A percentile compares a stretch with the other conserved stretches of the same genome.
Conservation (phyloP, 2,113 vertebrate species). For the Otis tarda region DNA sequence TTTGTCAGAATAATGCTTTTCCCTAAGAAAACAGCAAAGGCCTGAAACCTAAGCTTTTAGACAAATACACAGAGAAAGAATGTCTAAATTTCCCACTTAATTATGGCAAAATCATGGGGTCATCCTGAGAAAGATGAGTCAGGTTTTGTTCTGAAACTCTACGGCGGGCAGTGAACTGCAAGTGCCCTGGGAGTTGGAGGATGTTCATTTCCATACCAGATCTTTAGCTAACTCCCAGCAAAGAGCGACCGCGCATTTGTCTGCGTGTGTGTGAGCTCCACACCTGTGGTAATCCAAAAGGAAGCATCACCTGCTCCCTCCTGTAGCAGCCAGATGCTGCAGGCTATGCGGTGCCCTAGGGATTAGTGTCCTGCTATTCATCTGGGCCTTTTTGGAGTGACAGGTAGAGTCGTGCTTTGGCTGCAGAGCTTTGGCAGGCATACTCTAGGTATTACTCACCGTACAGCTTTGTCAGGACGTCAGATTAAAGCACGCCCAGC, state of each 20-base stretch:
- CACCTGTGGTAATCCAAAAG: constrained; percentile 17
- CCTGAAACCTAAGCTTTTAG: neutral
- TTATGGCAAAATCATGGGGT: neutral
- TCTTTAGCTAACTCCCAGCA: neutral
- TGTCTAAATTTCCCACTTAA: neutral
- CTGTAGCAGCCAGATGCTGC: constrained; percentile 8
- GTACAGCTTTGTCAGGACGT: constrained; percentile 31
- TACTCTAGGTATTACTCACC: constrained; percentile 49
- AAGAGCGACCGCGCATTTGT: neutral
- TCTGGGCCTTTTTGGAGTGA: constrained; percentile 29
- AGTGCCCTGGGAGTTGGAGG: neutral
- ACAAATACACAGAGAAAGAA: neutral
- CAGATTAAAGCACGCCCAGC: constrained; percentile 49
- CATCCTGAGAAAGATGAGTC: neutral
- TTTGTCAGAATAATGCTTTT: neutral
- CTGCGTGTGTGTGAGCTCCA: neutral
- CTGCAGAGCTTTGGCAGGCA: constrained; percentile 14
- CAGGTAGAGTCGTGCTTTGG: constrained; percentile 13
- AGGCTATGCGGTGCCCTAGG: neutral
- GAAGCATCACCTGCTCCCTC: neutral
- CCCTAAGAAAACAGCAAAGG: neutral
- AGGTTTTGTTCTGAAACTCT: neutral
- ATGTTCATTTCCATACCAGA: neutral
- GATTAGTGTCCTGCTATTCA: constrained; percentile 60
- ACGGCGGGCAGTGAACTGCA: neutral